Conservation (phyloP, 2,888 invertebrate genomes). For the Cylloceria caligata region DNA sequence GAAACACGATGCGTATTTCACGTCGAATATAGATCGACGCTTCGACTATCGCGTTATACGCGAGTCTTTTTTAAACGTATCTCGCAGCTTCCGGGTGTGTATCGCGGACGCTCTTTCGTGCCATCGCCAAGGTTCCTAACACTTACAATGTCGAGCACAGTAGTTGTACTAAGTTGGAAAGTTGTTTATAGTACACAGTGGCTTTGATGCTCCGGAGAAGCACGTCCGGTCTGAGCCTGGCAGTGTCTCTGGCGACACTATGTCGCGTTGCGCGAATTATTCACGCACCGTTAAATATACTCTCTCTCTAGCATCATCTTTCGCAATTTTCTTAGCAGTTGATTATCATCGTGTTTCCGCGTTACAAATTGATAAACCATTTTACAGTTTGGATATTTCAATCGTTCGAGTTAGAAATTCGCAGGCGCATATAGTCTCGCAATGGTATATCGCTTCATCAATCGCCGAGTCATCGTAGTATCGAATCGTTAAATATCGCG, state of each 20-base stretch:
- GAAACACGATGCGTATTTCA: neutral
- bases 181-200: slow-evolving; percentile 28
- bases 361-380: slow-evolving; percentile 6
- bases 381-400: neutral
- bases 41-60: neutral
- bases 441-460: slow-evolving; percentile 21
- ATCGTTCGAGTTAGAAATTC: neutral
- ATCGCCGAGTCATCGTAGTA: slow-evolving; percentile 31
- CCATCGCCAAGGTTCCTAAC: slow-evolving; percentile 32
- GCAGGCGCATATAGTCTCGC: neutral
- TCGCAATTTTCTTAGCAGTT: neutral
- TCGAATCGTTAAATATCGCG: slow-evolving; percentile 2
- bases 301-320: slow-evolving; percentile 46
- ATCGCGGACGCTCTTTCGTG: slow-evolving; percentile 5
- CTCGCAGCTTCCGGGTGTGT: neutral
- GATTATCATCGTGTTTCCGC: slow-evolving; percentile 18
- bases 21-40: neutral
- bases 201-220: slow-evolving; percentile 47
- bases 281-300: slow-evolving; percentile 65
- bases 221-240: slow-evolving; percentile 60
- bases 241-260: slow-evolving; percentile 65
- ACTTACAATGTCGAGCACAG: slow-evolving; percentile 45
- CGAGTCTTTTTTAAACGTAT: neutral
- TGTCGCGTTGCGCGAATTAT: slow-evolving; percentile 60
- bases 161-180: slow-evolving; percentile 22